Evolutionary conservation across 1,140 invertebrate species (phyloP).

Genomic region (Chrysopa pallens): DNA sequence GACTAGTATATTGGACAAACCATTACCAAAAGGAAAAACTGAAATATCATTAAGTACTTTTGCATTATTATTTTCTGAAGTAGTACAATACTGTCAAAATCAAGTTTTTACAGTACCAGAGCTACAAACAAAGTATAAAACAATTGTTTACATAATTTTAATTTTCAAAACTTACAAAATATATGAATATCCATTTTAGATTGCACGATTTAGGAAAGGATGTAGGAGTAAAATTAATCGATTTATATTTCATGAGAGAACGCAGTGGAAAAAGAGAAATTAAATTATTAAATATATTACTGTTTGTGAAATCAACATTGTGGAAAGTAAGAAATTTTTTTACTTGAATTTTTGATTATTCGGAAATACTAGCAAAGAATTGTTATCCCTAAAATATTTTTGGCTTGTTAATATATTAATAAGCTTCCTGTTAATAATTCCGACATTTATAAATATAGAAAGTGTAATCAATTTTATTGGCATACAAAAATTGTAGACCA

Average conservation of each 20-base stretch:
- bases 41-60: slow-evolving; percentile 87
- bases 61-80: slow-evolving; percentile 91
- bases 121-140: slow-evolving; percentile 69
- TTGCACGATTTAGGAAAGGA: slow-evolving; percentile 85
- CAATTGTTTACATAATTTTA: background rate
- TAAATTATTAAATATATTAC: slow-evolving; percentile 83
- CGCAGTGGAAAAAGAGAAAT: slow-evolving; percentile 88
- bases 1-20: slow-evolving; percentile 78
- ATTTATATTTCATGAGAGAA: slow-evolving; percentile 85
- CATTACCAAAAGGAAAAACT: slow-evolving; percentile 77
- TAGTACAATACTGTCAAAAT: slow-evolving; percentile 96
- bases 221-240: slow-evolving; percentile 84
- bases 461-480: too few relatives aligned
- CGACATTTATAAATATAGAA: too few relatives aligned
- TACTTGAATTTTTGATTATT: too few relatives aligned
- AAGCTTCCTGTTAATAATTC: too few relatives aligned
- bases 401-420: too few relatives aligned
- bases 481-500: too few relatives aligned
- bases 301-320: slow-evolving; percentile 90
- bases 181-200: slow-evolving; percentile 29
- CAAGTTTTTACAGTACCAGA: slow-evolving; percentile 88
- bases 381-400: too few relatives aligned
- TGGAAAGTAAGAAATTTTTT: slow-evolving; percentile 62
- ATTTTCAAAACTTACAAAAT: background rate
- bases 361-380: too few relatives aligned